Conservation (phyloP, 2,113 vertebrate species). For the Cryptomyrus ogoouensis region DNA sequence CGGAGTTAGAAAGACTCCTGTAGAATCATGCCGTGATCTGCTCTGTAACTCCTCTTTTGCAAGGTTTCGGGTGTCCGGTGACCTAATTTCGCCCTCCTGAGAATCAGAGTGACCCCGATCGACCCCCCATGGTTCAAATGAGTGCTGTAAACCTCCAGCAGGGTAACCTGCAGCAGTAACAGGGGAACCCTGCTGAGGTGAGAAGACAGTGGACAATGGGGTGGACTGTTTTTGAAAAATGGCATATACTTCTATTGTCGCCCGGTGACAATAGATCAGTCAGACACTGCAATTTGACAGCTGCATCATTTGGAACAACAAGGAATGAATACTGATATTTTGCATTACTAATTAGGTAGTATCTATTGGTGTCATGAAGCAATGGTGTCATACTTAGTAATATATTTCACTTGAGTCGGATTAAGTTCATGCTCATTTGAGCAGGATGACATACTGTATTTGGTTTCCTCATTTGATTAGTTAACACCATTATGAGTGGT, state of each 20-base stretch:
- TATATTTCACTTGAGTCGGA: background rate
- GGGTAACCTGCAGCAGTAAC: background rate
- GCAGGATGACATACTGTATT: background rate
- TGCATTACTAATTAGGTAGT: background rate
- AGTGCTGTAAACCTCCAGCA: slow-evolving; percentile 12
- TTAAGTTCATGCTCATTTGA: background rate
- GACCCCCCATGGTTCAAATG: slow-evolving; percentile 12
- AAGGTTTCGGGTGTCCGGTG: background rate
- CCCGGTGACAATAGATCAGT: slow-evolving; percentile 5
- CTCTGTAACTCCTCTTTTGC: background rate
- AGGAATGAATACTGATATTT: background rate
- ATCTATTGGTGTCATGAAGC: background rate
- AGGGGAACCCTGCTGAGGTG: slow-evolving; percentile 7
- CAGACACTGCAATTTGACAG: background rate
- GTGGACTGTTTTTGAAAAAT: background rate
- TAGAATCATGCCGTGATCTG: background rate
- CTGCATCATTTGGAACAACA: background rate
- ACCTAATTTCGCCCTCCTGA: background rate
- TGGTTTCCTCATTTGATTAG: slow-evolving; percentile 2
- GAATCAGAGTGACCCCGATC: background rate
- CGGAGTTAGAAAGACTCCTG: background rate
- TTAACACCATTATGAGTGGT: slow-evolving; percentile 15
- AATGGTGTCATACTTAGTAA: background rate
- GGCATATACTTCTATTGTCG: background rate
- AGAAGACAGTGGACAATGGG: background rate